phyloP scores from a whole-genome alignment of 2,888 invertebrate genomes.

The Liodrosophila aerea region DNA sequence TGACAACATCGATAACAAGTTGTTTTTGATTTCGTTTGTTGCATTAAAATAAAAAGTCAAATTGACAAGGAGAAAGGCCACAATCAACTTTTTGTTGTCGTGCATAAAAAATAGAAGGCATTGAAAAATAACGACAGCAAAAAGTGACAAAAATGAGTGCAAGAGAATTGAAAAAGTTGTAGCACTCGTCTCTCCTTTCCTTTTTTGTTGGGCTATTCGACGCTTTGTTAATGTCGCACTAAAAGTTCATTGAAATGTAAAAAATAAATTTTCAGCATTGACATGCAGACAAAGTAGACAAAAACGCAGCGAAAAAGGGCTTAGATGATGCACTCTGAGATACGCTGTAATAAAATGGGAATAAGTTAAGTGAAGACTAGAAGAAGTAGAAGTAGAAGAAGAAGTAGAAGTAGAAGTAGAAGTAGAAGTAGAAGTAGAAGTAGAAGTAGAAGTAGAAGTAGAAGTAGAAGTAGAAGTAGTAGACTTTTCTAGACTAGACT shows the following conservation, averaged over 20 bases:
- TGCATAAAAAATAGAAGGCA: constrained; percentile 32
- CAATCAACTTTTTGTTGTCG: constrained; percentile 52
- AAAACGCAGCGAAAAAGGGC: too few relatives aligned
- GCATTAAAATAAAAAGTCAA: constrained; percentile 66
- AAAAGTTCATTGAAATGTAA: constrained; percentile 65
- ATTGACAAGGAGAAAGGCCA: constrained; percentile 58
- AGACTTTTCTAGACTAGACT: too few relatives aligned
- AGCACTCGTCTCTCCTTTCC: constrained; percentile 14
- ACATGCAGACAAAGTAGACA: constrained; percentile 33
- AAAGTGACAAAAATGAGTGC: constrained; percentile 4
- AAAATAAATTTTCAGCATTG: constrained; percentile 59
- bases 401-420: too few relatives aligned
- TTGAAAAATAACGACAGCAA: constrained; percentile 32
- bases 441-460: too few relatives aligned
- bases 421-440: too few relatives aligned
- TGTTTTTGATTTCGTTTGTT: constrained; percentile 66
- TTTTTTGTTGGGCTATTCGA: constrained; percentile 26
- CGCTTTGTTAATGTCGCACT: constrained; percentile 62
- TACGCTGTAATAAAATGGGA: constrained; percentile 5
- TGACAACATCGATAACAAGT: constrained; percentile 72
- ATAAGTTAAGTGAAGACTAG: background rate
- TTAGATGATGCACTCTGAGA: background rate
- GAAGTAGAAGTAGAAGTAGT: too few relatives aligned
- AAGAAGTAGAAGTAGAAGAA: too few relatives aligned
- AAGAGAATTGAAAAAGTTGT: constrained; percentile 20